A percentile compares a stretch with the other conserved stretches of the same genome.
Conservation (phyloP, 92 coral and sea anemone species). For the Actinernus sp. region DNA sequence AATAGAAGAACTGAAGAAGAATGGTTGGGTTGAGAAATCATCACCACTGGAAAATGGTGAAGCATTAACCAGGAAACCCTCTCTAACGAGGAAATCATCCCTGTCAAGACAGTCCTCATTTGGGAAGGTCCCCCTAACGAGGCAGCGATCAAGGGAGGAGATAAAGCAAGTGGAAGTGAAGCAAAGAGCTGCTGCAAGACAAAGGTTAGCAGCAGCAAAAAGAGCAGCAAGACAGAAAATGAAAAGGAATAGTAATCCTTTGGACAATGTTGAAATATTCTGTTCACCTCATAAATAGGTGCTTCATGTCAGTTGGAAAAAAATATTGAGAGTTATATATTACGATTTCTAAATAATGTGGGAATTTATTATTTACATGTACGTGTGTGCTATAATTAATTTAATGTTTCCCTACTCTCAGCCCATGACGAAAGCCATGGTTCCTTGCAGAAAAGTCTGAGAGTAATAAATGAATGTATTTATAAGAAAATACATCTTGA, state of each 20-base stretch:
- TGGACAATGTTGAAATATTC: conserved; percentile 90
- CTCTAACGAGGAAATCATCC: conserved; percentile 71
- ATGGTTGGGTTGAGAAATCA: conserved; percentile 81
- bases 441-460: no score
- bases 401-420: no score
- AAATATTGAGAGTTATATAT: no score
- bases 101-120: conserved; percentile 81
- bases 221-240: conserved; percentile 75
- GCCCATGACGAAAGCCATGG: no score
- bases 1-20: conserved; percentile 84
- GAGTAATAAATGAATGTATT: no score
- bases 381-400: no score
- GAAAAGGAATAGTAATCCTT: conserved; percentile 67
- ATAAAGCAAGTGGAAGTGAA: conserved; percentile 74
- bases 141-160: conserved; percentile 87
- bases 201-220: conserved; percentile 90
- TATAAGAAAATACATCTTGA: no score
- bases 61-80: conserved; percentile 24
- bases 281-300: conserved; percentile 74
- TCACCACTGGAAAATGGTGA: conserved; percentile 67
- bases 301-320: no score
- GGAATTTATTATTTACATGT: no score
- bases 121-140: conserved; percentile 73
- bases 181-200: conserved; percentile 88
- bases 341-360: no score